These are phyloP conservation scores for Argyra leucocephala DNA, from an alignment of 2,888 invertebrate species.

Conservation along the genomic window DNA sequence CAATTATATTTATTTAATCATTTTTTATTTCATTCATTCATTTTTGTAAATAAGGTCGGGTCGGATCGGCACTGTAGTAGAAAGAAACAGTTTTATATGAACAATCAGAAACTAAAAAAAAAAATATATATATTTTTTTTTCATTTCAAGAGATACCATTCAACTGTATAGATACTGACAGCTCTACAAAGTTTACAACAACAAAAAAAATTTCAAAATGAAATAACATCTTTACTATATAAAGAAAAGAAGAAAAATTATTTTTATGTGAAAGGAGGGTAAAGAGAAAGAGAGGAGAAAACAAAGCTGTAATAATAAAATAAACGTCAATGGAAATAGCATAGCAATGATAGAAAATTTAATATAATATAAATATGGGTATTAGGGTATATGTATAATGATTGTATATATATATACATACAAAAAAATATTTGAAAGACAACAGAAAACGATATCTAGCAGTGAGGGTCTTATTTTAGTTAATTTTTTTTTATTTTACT, in stretches of 20 bases:
- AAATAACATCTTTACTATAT: neutral
- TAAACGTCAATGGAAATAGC: neutral
- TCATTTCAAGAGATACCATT: neutral
- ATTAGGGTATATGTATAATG: too few species aligned
- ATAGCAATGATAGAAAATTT: neutral
- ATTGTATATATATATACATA: too few species aligned
- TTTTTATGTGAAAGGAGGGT: neutral
- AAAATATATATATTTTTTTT: too few species aligned
- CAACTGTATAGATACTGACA: constrained; percentile 2
- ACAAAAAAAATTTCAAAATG: neutral
- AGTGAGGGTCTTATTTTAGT: neutral
- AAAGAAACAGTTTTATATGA: neutral
- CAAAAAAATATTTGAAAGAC: neutral
- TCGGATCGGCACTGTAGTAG: neutral
- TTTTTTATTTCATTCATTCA: neutral
- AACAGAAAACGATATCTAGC: neutral
- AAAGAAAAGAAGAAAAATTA: neutral
- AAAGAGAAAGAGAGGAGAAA: neutral
- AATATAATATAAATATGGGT: neutral
- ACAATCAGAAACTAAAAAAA: too few species aligned
- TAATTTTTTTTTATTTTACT: neutral
- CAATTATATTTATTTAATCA: neutral
- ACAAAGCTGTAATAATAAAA: neutral
- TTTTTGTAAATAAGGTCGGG: neutral
- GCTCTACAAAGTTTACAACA: neutral